Conservation (phyloP, 2,113 vertebrate genomes). For the Oophaga pumilio region DNA sequence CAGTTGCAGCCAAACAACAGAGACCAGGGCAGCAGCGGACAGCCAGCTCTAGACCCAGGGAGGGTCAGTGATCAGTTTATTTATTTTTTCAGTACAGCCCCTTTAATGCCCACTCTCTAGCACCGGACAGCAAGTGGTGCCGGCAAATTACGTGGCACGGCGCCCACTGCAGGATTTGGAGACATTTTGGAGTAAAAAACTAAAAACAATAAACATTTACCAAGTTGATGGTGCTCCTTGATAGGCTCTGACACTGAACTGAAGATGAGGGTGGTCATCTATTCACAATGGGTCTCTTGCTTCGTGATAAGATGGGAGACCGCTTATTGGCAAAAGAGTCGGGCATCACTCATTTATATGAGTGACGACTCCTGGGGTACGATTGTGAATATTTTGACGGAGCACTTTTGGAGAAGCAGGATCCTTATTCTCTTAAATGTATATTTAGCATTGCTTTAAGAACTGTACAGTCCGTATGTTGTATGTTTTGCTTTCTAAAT, state of each 20-base stretch:
- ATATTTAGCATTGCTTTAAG: constrained; percentile 20
- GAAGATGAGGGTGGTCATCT: too few relatives aligned
- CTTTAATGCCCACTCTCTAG: background rate
- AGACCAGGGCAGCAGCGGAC: too few relatives aligned
- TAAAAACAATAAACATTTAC: too few relatives aligned
- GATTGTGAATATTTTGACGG: constrained; percentile 12
- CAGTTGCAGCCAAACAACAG: too few relatives aligned
- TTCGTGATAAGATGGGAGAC: background rate
- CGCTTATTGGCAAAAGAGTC: background rate
- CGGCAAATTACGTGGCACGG: background rate
- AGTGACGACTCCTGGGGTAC: background rate
- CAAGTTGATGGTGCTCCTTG: too few relatives aligned
- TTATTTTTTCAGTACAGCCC: too few relatives aligned
- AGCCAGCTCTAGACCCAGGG: too few relatives aligned
- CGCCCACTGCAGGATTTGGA: too few relatives aligned
- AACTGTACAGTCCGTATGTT: constrained; percentile 15
- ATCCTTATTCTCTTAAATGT: constrained; percentile 26
- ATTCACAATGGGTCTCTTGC: background rate
- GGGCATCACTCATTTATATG: background rate
- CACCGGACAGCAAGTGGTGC: background rate
- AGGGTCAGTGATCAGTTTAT: too few relatives aligned
- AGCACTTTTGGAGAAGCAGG: constrained; percentile 42
- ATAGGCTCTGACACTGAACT: too few relatives aligned
- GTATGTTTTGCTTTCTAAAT: constrained; percentile 29
- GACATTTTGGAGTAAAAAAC: too few relatives aligned